phyloP scores from a whole-genome alignment of 2,888 invertebrate species.

The Hermaeophaga mercurialis region DNA sequence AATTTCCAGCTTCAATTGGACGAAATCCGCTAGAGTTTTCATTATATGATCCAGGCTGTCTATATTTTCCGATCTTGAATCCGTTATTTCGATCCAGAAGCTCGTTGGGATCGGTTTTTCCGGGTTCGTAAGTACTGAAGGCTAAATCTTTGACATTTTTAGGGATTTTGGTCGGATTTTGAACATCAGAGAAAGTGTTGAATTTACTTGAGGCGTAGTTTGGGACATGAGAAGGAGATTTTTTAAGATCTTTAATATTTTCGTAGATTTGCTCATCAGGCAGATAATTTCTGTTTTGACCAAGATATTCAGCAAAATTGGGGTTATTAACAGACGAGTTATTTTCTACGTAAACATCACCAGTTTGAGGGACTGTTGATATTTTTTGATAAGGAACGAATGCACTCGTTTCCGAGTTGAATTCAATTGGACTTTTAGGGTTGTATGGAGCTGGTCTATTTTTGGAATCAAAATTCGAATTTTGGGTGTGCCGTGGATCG shows the following conservation, averaged over 20 bases:
- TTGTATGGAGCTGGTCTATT: constrained; percentile 31
- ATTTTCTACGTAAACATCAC: constrained; percentile 19
- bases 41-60: constrained; percentile 25
- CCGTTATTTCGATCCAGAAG: constrained; percentile 20
- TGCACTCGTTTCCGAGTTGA: constrained; percentile 28
- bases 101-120: constrained; percentile 17
- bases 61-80: constrained; percentile 25
- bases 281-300: constrained; percentile 8
- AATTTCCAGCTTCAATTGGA: constrained; percentile 17
- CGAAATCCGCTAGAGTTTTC: constrained; percentile 23
- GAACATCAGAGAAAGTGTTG: constrained; percentile 33
- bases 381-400: constrained; percentile 34
- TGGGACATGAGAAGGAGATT: constrained; percentile 30
- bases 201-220: constrained; percentile 39
- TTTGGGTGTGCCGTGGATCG: constrained; percentile 33
- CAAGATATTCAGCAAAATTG: not conserved
- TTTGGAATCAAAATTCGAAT: constrained; percentile 39
- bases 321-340: constrained; percentile 1
- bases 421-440: constrained; percentile 7
- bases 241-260: constrained; percentile 27
- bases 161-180: constrained; percentile 34
- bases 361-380: constrained; percentile 13
- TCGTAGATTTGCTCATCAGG: constrained; percentile 24
- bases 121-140: constrained; percentile 40
- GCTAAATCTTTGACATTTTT: constrained; percentile 42